These are phyloP conservation scores for Gonocerus acuteangulatus DNA, from an alignment of 2,888 invertebrate species.

Conservation along the genomic window DNA sequence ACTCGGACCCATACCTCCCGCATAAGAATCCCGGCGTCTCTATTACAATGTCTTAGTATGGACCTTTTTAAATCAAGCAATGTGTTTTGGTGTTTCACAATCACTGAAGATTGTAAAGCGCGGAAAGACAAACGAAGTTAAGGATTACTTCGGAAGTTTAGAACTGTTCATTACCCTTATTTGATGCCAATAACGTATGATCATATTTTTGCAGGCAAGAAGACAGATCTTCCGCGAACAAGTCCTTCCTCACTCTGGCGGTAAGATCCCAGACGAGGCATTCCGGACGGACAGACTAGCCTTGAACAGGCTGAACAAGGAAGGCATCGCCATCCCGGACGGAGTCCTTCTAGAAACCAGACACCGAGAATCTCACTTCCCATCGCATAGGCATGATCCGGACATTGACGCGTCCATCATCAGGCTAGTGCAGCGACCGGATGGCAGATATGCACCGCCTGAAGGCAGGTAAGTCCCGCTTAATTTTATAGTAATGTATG, in stretches of 20 bases:
- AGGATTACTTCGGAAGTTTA: no score
- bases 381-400: slow-evolving; percentile 38
- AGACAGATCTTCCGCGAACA: slow-evolving; percentile 57
- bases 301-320: slow-evolving; percentile 54
- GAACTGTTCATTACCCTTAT: no score
- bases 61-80: no score
- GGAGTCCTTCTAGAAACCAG: slow-evolving; percentile 50
- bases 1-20: no score
- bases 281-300: slow-evolving; percentile 53
- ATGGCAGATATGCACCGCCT: slow-evolving; percentile 49
- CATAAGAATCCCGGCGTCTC: no score
- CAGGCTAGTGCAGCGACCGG: slow-evolving; percentile 44
- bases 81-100: no score
- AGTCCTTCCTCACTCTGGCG: slow-evolving; percentile 53
- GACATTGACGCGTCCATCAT: slow-evolving; percentile 38
- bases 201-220: slow-evolving; percentile 46
- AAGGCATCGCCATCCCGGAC: slow-evolving; percentile 54
- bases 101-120: no score
- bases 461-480: slow-evolving; percentile 43
- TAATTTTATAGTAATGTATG: background rate
- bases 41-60: no score
- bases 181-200: no score
- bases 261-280: slow-evolving; percentile 57
- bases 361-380: slow-evolving; percentile 42
- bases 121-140: no score